phyloP scores from a whole-genome alignment of 2,888 invertebrate species.

The Stegophylla sp. region DNA sequence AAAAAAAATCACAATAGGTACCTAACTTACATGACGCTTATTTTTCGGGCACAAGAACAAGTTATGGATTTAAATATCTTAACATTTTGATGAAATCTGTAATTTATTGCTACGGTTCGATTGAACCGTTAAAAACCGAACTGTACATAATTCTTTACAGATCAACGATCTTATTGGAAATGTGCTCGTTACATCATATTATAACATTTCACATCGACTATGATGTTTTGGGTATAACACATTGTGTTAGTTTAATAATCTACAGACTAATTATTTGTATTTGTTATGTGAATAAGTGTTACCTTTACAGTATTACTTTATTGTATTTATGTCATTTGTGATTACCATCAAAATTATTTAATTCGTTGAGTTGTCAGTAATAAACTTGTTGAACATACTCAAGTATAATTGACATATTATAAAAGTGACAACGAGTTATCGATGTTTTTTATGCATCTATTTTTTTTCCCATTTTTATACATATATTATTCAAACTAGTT shows the following conservation, averaged over 20 bases:
- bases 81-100: conserved; percentile 15
- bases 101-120: neutral
- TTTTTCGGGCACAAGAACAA: conserved; percentile 1
- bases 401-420: conserved; percentile 3
- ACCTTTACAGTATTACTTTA: too few species aligned
- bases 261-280: conserved; percentile 1
- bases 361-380: neutral
- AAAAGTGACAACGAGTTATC: conserved; percentile 4
- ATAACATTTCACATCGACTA: neutral
- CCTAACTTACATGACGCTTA: neutral
- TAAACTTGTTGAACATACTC: neutral
- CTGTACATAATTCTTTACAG: conserved; percentile 29
- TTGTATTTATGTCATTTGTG: neutral
- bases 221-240: conserved; percentile 4
- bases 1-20: neutral
- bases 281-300: neutral
- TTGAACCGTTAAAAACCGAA: conserved; percentile 40
- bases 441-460: neutral
- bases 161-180: conserved; percentile 31
- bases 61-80: conserved; percentile 22
- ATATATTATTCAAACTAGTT: neutral
- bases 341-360: neutral
- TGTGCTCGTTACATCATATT: neutral
- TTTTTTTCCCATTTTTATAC: neutral
- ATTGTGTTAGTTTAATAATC: neutral